A percentile compares a stretch with the other conserved stretches of the same genome.
Conservation (phyloP, 1,140 invertebrate genomes). For the Proales similis region DNA sequence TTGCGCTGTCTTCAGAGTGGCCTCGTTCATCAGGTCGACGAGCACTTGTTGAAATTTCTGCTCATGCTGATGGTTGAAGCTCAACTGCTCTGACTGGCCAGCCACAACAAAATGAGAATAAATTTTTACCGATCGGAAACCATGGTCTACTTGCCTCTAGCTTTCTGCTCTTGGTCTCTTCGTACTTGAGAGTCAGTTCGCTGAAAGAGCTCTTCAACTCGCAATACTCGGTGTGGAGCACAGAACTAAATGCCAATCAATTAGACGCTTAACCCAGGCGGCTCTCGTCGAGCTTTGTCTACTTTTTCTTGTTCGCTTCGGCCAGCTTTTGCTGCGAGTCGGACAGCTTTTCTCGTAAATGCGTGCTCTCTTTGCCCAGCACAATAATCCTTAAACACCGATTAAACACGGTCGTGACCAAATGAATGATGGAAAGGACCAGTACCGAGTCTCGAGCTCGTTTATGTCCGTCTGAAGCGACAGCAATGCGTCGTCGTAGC, state of each 20-base stretch:
- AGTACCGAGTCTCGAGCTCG: constrained; percentile 35
- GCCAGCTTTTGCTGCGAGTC: constrained; percentile 7
- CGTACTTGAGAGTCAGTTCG: too few species aligned
- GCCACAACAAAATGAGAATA: too few species aligned
- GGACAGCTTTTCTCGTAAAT: constrained; percentile 9
- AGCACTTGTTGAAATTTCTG: constrained; percentile 8
- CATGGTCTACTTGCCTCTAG: too few species aligned
- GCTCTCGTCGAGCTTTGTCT: not conserved
- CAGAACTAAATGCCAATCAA: constrained; percentile 1
- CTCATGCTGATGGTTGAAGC: too few species aligned
- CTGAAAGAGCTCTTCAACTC: too few species aligned
- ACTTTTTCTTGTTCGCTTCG: constrained; percentile 20
- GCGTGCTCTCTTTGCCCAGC: constrained; percentile 5
- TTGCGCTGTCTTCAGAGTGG: constrained; percentile 17
- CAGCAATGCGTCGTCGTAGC: constrained; percentile 27
- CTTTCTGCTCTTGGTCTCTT: too few species aligned
- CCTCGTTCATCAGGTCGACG: constrained; percentile 20
- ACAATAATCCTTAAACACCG: constrained; percentile 6
- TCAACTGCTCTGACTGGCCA: too few species aligned
- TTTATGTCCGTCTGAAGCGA: constrained; percentile 33
- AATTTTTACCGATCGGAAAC: too few species aligned
- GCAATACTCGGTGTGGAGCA: not conserved
- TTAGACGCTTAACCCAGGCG: not conserved
- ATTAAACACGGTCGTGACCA: not conserved
- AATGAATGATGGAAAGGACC: too few species aligned